Base-by-base conservation (phyloP, 2,888 invertebrate genomes). In the Chrysomela aeneicollis region DNA sequence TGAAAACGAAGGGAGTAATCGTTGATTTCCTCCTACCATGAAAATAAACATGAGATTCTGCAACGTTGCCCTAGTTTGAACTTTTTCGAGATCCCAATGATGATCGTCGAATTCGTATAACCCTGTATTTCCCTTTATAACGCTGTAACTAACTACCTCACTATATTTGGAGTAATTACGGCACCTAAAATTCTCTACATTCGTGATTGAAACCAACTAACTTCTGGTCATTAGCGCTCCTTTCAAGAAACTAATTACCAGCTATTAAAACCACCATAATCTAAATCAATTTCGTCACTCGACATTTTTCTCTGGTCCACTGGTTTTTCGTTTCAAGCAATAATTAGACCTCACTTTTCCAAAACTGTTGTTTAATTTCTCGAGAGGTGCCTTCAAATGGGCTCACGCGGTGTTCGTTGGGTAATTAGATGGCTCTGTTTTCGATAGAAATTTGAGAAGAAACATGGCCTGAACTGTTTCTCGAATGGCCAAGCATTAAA, bases 281-380 rank as follows among this genome's bases (percentile, higher is more conserved):
- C 37, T 63, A 60, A 66, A 66, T 66, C 62, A 55, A 55, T 59
- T 62, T 52, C 55, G 46, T 52, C 60, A 47, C 52, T 46, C 32
- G 47, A 55, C 61, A 62, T 63, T 62, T 55, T 59, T 59, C 54
- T 42, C n/a, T n/a, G 42, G 32, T 42, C 55, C 19, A 60, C 55
- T 51, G 55, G 59, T 59, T 59, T 64, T 54, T 46, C 50, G n/a
- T n/a, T n/a, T n/a, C n/a, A n/a, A n/a, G n/a, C n/a, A n/a, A 26
- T 46, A 57, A 46, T 57, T 57, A 57, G 10, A 57, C 57, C 46
- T 46, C 22, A 57, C 30, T 15, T 57, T 57, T 46, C 30, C 22
- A 57, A 57, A 42, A 57, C 46, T 57, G 57, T 57, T 57, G 26
- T 57, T 19, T 26, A 12, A 17, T 57, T 57, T 57, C 18, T 57